Evolutionary conservation across 2,113 vertebrate genomes (phyloP).

Genomic region (Brienomyrus brachyistius): DNA sequence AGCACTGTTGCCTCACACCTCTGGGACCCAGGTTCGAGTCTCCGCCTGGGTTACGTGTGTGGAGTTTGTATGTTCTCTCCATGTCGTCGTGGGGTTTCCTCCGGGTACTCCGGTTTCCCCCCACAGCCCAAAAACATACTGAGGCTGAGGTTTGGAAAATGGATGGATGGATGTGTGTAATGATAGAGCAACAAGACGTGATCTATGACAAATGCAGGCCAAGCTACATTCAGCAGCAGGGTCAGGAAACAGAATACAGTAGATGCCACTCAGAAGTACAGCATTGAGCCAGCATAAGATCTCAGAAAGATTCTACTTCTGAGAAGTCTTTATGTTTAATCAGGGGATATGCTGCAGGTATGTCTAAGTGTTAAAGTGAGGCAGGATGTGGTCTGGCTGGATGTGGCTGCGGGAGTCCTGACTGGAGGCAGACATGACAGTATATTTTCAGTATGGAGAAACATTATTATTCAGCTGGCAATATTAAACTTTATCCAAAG

Average conservation of each 20-base stretch:
- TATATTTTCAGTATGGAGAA: background rate
- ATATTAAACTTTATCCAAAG: background rate
- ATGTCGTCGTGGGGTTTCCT: too few species aligned
- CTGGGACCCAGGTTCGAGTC: too few species aligned
- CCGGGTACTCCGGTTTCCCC: too few species aligned
- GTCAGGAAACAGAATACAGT: background rate
- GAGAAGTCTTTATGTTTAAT: background rate
- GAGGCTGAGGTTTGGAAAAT: too few species aligned
- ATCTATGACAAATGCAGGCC: background rate
- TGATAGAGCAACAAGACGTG: background rate
- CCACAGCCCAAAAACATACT: too few species aligned
- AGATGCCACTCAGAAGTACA: background rate
- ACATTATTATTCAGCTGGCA: background rate
- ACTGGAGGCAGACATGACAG: background rate
- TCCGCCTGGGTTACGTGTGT: too few species aligned
- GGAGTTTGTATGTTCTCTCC: too few species aligned
- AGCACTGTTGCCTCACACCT: too few species aligned
- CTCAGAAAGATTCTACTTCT: background rate
- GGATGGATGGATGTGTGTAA: background rate
- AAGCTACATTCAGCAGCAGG: background rate
- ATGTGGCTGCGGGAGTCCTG: background rate
- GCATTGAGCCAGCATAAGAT: background rate
- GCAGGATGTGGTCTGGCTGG: background rate
- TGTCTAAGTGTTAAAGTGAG: background rate
- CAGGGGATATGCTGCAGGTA: background rate